phyloP scores from a whole-genome alignment of 2,113 vertebrate species.

The Zosterops hypoxanthus region DNA sequence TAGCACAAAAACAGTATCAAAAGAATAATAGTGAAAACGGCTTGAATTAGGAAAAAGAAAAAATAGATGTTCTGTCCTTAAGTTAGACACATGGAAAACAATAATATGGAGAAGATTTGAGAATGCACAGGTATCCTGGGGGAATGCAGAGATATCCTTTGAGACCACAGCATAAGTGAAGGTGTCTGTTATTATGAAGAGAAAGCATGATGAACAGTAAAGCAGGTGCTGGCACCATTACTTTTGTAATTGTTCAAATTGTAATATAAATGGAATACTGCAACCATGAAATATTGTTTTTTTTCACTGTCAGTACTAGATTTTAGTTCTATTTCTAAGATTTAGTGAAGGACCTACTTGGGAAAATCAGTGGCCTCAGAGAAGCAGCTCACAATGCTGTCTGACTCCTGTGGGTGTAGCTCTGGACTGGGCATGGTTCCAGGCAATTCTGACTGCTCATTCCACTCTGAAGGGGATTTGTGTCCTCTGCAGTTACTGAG shows the following conservation, averaged over 20 bases:
- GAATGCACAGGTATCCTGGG: background rate
- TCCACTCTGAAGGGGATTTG: background rate
- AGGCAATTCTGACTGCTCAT: background rate
- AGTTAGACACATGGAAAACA: background rate
- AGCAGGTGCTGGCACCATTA: background rate
- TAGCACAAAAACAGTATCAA: background rate
- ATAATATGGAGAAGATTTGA: background rate
- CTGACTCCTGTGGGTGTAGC: background rate
- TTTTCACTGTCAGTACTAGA: background rate
- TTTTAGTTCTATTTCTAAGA: background rate
- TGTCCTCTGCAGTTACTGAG: background rate
- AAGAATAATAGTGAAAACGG: background rate
- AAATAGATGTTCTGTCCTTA: background rate
- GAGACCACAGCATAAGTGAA: background rate
- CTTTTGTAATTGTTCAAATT: background rate
- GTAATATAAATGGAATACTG: background rate
- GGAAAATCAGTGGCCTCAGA: background rate
- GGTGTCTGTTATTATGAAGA: background rate
- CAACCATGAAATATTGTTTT: background rate
- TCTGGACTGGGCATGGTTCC: background rate
- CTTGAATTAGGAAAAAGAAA: background rate
- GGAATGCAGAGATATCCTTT: background rate
- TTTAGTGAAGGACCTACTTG: background rate
- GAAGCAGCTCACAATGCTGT: background rate
- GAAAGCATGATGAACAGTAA: background rate